These are phyloP conservation scores for Netelia virgata DNA, from an alignment of 2,888 invertebrate species.

Conservation along the genomic window DNA sequence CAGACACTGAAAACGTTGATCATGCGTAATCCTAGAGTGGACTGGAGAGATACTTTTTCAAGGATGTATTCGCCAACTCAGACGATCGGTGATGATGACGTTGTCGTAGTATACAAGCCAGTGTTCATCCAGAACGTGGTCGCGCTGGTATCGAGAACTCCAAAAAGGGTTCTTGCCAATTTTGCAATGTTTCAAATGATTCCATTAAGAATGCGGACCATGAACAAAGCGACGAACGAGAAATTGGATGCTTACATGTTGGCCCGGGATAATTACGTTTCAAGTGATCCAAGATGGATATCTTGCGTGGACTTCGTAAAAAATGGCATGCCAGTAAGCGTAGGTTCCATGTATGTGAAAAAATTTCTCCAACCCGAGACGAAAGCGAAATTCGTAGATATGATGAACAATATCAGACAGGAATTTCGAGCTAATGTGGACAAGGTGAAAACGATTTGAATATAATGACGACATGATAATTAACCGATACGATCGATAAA, in stretches of 20 bases:
- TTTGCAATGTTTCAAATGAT: conserved; percentile 97
- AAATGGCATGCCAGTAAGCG: conserved; percentile 90
- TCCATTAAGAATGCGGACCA: conserved; percentile 91
- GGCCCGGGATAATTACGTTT: conserved; percentile 93
- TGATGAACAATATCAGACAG: conserved; percentile 76
- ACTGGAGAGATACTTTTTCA: conserved; percentile 94
- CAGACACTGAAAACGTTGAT: conserved; percentile 91
- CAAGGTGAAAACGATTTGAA: conserved; percentile 89
- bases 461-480: conserved; percentile 89
- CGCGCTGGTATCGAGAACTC: conserved; percentile 86
- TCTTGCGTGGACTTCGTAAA: conserved; percentile 94
- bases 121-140: conserved; percentile 91
- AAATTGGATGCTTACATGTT: conserved; percentile 88
- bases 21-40: conserved; percentile 90
- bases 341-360: conserved; percentile 94
- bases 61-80: conserved; percentile 89
- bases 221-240: conserved; percentile 90
- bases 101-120: conserved; percentile 95
- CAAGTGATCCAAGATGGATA: conserved; percentile 95
- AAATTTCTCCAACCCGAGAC: conserved; percentile 95
- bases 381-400: conserved; percentile 89
- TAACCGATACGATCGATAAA: background rate
- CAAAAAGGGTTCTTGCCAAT: conserved; percentile 92
- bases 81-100: conserved; percentile 88
- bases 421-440: conserved; percentile 96